Conservation (phyloP, 2,113 vertebrate genomes). For the Serilophus lunatus region DNA sequence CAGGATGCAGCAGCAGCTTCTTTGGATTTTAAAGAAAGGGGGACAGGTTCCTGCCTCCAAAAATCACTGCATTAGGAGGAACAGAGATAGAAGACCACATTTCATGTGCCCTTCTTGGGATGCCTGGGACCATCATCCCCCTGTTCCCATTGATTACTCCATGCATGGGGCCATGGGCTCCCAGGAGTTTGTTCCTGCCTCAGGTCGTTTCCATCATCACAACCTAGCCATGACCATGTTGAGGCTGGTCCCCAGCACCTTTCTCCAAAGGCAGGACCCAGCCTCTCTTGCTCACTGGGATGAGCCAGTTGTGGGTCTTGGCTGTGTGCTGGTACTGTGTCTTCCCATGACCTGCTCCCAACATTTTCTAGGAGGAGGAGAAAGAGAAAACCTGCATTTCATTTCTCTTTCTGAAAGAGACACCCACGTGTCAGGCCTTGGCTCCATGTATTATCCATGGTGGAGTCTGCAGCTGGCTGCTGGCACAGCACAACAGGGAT, state of each 20-base stretch:
- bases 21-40: not conserved
- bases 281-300: not conserved
- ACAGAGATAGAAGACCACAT: not conserved
- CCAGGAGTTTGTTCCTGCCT: not conserved
- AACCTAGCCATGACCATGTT: not conserved
- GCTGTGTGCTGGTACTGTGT: rapidly evolving
- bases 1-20: not conserved
- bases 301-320: not conserved
- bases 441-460: not conserved
- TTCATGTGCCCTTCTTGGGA: not conserved
- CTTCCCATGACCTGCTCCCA: not conserved
- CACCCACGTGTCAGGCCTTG: rapidly evolving
- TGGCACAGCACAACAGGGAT: not conserved
- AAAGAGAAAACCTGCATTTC: not conserved
- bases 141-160: not conserved
- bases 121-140: not conserved
- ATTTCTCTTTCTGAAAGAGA: not conserved
- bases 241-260: not conserved
- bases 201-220: rapidly evolving
- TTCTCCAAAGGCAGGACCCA: not conserved
- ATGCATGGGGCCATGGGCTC: rapidly evolving
- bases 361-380: not conserved
- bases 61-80: not conserved
- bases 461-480: conserved; percentile 33
- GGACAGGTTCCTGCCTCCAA: not conserved